Evolutionary conservation across 2,113 vertebrate species (phyloP).

Genomic region (Vidua macroura): DNA sequence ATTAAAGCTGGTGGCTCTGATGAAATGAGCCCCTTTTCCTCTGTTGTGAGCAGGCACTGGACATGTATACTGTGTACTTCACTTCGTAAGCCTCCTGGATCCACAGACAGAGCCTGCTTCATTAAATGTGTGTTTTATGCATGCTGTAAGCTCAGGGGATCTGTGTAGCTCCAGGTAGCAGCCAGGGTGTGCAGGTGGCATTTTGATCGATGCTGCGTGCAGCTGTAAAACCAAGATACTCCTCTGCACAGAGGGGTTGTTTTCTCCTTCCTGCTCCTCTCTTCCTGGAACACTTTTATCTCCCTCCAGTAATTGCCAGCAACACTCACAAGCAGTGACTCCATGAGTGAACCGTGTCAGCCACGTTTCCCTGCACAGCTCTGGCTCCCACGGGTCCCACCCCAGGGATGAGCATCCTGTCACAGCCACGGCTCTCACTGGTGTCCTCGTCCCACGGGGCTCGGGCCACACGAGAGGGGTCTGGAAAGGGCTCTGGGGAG

Average conservation of each 20-base stretch:
- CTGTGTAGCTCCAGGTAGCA: background rate
- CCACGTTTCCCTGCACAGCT: rapidly evolving
- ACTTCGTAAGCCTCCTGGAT: background rate
- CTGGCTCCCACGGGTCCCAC: rapidly evolving
- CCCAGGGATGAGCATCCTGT: background rate
- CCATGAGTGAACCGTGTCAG: background rate
- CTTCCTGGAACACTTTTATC: background rate
- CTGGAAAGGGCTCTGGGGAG: background rate
- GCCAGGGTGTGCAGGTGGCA: background rate
- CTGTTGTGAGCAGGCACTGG: background rate
- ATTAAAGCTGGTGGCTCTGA: background rate
- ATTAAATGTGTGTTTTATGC: background rate
- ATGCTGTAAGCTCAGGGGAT: background rate
- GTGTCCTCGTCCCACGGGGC: background rate
- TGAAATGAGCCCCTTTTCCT: background rate
- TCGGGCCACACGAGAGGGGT: rapidly evolving
- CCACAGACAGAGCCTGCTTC: background rate
- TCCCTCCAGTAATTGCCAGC: background rate
- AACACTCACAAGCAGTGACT: background rate
- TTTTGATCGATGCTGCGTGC: background rate
- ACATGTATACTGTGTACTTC: rapidly evolving
- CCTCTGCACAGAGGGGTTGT: background rate
- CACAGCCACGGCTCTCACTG: background rate
- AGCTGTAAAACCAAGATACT: background rate
- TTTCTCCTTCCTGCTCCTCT: background rate